phyloP scores from a whole-genome alignment of 2,888 invertebrate species.

The Brachynemurus nebulosus region DNA sequence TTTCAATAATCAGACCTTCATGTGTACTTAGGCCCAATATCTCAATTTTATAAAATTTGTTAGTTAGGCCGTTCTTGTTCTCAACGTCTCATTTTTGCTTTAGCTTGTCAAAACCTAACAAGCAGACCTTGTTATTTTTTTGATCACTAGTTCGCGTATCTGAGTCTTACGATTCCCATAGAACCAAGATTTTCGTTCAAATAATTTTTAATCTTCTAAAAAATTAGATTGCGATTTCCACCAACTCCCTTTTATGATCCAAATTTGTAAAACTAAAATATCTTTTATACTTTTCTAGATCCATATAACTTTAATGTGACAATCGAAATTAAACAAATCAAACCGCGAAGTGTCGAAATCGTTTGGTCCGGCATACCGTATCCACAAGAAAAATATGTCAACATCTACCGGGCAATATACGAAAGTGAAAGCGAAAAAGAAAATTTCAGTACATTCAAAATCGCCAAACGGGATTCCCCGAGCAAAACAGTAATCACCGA shows the following conservation, averaged over 20 bases:
- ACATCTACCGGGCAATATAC: slow-evolving; percentile 76
- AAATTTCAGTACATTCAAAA: slow-evolving; percentile 57
- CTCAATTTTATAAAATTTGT: too few species aligned
- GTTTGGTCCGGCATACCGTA: slow-evolving; percentile 75
- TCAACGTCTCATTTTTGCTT: too few species aligned
- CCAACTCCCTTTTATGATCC: background rate
- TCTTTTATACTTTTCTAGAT: slow-evolving; percentile 34
- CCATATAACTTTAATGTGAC: slow-evolving; percentile 72
- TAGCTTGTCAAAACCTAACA: too few species aligned
- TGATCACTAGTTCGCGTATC: too few species aligned
- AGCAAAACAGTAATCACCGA: slow-evolving; percentile 51
- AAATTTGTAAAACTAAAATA: too few species aligned
- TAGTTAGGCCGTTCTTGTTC: too few species aligned
- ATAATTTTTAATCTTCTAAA: background rate
- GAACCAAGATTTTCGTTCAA: too few species aligned
- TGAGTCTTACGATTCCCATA: too few species aligned
- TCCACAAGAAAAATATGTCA: slow-evolving; percentile 80
- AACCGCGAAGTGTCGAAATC: slow-evolving; percentile 62
- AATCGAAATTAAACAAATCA: slow-evolving; percentile 61
- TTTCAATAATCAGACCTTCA: too few species aligned
- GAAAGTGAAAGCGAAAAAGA: slow-evolving; percentile 61
- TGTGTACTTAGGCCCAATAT: too few species aligned
- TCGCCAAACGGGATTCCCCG: slow-evolving; percentile 57
- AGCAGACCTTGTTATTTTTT: too few species aligned
- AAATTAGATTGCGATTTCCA: slow-evolving; percentile 5